phyloP scores from a whole-genome alignment of 2,113 vertebrate species.

The Cardinalis cardinalis region DNA sequence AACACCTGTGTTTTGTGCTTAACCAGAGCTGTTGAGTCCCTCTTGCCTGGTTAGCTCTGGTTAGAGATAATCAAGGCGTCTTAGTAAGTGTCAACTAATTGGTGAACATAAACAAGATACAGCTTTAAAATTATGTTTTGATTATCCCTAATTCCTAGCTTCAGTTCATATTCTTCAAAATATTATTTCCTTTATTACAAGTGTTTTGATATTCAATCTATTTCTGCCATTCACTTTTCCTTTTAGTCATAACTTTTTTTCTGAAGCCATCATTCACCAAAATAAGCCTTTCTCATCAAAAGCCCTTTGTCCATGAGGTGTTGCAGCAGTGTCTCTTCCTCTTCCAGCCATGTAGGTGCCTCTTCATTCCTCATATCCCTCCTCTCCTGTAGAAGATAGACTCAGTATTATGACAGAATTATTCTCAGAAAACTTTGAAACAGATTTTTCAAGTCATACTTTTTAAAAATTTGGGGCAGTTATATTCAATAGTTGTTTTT shows the following conservation, averaged over 20 bases:
- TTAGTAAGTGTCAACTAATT: neutral
- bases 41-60: neutral
- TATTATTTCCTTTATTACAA: neutral
- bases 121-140: neutral
- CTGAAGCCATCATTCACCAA: neutral
- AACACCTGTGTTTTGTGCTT: neutral
- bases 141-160: neutral
- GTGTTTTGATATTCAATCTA: neutral
- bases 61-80: neutral
- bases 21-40: neutral
- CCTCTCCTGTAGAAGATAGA: neutral
- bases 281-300: neutral
- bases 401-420: neutral
- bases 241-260: neutral
- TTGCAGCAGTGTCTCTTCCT: neutral
- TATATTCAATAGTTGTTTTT: neutral
- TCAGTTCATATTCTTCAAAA: neutral
- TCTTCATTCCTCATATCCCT: neutral
- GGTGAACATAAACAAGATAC: neutral
- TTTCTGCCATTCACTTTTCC: neutral
- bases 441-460: neutral
- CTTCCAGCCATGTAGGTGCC: neutral
- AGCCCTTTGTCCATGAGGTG: neutral
- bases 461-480: neutral
- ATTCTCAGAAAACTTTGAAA: neutral